These are phyloP conservation scores for Philereme vetulata DNA, from an alignment of 2,888 invertebrate species.

Conservation along the genomic window DNA sequence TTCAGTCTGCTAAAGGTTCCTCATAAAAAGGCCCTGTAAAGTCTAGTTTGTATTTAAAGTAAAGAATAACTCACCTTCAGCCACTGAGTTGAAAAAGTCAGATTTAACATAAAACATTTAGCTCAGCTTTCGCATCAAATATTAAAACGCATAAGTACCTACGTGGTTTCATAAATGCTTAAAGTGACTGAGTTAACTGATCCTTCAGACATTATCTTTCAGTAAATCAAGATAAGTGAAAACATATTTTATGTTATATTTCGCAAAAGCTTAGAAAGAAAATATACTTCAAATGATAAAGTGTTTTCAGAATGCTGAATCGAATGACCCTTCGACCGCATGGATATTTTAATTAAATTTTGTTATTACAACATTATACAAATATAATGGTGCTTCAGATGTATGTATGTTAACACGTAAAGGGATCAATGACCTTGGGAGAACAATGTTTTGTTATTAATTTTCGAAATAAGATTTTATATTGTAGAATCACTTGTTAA, in stretches of 20 bases:
- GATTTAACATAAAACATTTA: neutral
- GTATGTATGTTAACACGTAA: too few species aligned
- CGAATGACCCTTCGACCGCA: slow-evolving; percentile 13
- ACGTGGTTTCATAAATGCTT: slow-evolving; percentile 9
- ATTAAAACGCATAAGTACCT: slow-evolving; percentile 10
- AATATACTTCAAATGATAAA: slow-evolving; percentile 7
- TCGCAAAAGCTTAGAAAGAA: slow-evolving; percentile 3
- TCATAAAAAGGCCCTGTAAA: too few species aligned
- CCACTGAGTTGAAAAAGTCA: neutral
- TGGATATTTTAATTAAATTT: slow-evolving; percentile 3
- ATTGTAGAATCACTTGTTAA: too few species aligned
- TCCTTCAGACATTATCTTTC: slow-evolving; percentile 9
- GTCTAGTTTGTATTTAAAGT: too few species aligned
- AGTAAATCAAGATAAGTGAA: slow-evolving; percentile 14
- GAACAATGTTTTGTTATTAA: too few species aligned
- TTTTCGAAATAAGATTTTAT: too few species aligned
- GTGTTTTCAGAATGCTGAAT: slow-evolving; percentile 11
- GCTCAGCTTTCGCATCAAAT: slow-evolving; percentile 13
- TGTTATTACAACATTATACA: neutral
- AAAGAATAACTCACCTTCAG: neutral
- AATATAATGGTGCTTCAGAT: neutral
- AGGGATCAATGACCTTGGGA: too few species aligned
- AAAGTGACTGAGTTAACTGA: slow-evolving; percentile 9
- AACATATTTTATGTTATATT: slow-evolving; percentile 6
- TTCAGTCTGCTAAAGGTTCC: too few species aligned